These are phyloP conservation scores for Idaea aversata DNA, from an alignment of 2,888 invertebrate species.

Conservation along the genomic window DNA sequence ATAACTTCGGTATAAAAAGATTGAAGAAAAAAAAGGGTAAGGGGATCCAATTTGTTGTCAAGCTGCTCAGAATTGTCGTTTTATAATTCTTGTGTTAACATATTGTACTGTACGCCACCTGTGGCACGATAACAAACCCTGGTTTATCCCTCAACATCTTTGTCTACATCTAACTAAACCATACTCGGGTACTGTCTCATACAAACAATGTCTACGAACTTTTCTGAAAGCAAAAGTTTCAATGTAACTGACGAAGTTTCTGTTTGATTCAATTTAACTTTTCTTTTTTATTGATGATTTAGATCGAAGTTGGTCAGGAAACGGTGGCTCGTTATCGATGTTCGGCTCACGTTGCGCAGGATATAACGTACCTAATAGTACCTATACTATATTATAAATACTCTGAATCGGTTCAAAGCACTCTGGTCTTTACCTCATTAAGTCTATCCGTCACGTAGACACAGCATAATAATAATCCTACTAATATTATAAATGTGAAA, in stretches of 20 bases:
- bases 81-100: neutral
- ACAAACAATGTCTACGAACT: neutral
- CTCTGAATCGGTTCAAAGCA: neutral
- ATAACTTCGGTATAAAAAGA: neutral
- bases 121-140: neutral
- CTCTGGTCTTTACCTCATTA: neutral
- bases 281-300: neutral
- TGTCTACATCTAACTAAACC: neutral
- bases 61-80: neutral
- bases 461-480: too few species aligned
- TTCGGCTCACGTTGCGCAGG: conserved; percentile 18
- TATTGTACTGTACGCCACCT: neutral
- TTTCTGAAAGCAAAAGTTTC: neutral
- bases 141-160: neutral
- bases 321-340: conserved; percentile 14
- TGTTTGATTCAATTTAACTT: neutral
- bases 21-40: neutral
- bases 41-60: neutral
- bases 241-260: neutral
- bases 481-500: too few species aligned
- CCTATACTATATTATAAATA: neutral
- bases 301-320: conserved; percentile 15
- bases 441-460: conserved; percentile 9
- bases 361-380: conserved; percentile 11
- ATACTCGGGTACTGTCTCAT: neutral